Evolutionary conservation across 30 jellyfish, hydroid and myxozoan genomes (phyloP).

Genomic region (Hydra vulgaris): DNA sequence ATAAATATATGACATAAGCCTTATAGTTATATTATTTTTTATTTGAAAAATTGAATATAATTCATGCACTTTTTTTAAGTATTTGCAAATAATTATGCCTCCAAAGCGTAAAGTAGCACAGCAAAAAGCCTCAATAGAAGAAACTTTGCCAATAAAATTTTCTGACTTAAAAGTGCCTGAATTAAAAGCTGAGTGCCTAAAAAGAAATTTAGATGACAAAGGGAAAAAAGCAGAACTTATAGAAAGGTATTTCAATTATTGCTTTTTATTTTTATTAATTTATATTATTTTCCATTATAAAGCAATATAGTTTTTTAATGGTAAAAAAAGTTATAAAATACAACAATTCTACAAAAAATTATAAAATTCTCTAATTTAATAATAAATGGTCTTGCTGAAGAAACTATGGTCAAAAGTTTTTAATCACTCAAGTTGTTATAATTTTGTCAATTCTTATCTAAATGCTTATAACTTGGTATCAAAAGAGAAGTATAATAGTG

Average conservation of each 20-base stretch:
- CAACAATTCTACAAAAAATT: no score
- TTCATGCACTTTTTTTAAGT: not conserved
- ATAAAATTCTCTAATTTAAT: no score
- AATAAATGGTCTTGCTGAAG: no score
- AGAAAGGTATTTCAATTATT: slow-evolving; percentile 17
- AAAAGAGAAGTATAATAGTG: no score
- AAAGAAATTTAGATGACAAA: slow-evolving; percentile 37
- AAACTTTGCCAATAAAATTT: slow-evolving; percentile 20
- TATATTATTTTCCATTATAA: not conserved
- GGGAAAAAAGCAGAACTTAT: slow-evolving; percentile 59
- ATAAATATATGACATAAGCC: no score
- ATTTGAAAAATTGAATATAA: no score
- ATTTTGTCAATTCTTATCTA: no score
- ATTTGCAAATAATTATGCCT: slow-evolving; percentile 38
- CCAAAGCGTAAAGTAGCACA: slow-evolving; percentile 30
- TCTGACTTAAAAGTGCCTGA: slow-evolving; percentile 53
- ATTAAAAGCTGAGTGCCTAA: slow-evolving; percentile 50
- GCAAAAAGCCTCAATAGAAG: slow-evolving; percentile 17
- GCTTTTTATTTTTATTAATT: not conserved
- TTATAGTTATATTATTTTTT: no score
- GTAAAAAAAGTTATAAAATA: no score
- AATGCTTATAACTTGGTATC: no score
- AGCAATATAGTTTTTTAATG: not conserved
- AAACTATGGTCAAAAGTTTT: no score
- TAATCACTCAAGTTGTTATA: no score